These are phyloP conservation scores for Spilarctia lutea DNA, from an alignment of 2,888 invertebrate species.

Conservation along the genomic window DNA sequence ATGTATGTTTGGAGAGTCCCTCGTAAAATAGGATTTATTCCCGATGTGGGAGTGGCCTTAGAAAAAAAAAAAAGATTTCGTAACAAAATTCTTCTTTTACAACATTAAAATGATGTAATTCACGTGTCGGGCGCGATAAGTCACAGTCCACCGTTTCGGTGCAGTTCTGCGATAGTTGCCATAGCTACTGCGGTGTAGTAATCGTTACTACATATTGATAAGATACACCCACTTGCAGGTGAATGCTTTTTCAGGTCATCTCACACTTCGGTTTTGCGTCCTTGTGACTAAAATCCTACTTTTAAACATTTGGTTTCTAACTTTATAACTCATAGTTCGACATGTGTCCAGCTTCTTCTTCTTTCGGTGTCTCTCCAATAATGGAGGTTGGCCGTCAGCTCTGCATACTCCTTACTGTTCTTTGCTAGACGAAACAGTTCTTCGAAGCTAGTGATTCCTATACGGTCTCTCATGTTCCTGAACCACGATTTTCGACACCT, in stretches of 20 bases:
- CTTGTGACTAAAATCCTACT: neutral
- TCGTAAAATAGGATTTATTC: too few species aligned
- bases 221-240: slow-evolving; percentile 1
- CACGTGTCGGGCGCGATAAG: slow-evolving; percentile 10
- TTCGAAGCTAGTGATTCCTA: too few species aligned
- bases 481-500: too few species aligned
- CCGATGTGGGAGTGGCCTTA: too few species aligned
- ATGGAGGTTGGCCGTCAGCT: too few species aligned
- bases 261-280: neutral
- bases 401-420: too few species aligned
- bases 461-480: too few species aligned
- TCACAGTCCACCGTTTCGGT: neutral
- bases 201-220: neutral
- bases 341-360: too few species aligned
- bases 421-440: too few species aligned
- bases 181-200: slow-evolving; percentile 14
- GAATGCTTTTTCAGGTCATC: neutral
- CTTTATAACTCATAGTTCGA: neutral
- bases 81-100: neutral
- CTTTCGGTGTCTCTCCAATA: too few species aligned
- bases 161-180: slow-evolving; percentile 14
- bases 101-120: slow-evolving; percentile 13
- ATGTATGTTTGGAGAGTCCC: too few species aligned
- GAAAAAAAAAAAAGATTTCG: neutral
- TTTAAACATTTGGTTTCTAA: neutral